Percentiles rank a stretch among this genome's conserved stretches.
Evolutionary conservation across 2,888 invertebrate genomes (phyloP).

Genomic region (Eristalis pertinax): DNA sequence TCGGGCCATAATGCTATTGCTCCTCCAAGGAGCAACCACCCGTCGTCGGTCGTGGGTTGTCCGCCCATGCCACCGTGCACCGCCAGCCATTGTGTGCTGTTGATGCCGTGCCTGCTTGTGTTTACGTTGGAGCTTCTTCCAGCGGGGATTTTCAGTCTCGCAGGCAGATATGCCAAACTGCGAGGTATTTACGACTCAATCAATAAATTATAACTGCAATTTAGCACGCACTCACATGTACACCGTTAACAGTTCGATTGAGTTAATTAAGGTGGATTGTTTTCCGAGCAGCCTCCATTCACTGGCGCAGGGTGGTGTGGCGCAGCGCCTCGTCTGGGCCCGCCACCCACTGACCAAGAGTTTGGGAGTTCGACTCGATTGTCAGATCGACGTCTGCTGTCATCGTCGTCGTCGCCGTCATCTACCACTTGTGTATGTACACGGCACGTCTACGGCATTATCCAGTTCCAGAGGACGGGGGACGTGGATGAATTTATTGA

Average conservation of each 20-base stretch:
- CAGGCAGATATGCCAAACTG: slow-evolving; percentile 8
- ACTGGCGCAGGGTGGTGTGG: not conserved
- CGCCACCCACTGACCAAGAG: not conserved
- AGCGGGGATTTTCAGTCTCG: slow-evolving; percentile 4
- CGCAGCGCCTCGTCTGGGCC: not conserved
- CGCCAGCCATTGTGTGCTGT: not conserved
- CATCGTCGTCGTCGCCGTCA: not conserved
- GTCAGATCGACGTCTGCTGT: too few relatives aligned
- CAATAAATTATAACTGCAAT: slow-evolving; percentile 64
- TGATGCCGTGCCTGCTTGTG: not conserved
- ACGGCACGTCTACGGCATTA: not conserved
- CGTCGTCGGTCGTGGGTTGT: not conserved
- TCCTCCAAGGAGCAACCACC: not conserved
- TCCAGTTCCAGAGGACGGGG: not conserved
- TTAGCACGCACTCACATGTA: slow-evolving; percentile 44
- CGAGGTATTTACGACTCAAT: slow-evolving; percentile 46
- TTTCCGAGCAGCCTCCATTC: slow-evolving; percentile 6
- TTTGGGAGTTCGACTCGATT: not conserved
- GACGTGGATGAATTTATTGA: slow-evolving; percentile 55
- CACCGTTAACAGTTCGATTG: slow-evolving; percentile 27
- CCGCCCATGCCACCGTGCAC: not conserved
- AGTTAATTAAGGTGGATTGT: slow-evolving; percentile 52
- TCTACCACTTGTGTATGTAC: not conserved
- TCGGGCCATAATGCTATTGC: slow-evolving; percentile 27
- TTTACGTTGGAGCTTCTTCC: not conserved